A percentile compares a stretch with the other conserved stretches of the same genome.
Conservation (phyloP, 2,888 invertebrate species). For the Euclidia mi region DNA sequence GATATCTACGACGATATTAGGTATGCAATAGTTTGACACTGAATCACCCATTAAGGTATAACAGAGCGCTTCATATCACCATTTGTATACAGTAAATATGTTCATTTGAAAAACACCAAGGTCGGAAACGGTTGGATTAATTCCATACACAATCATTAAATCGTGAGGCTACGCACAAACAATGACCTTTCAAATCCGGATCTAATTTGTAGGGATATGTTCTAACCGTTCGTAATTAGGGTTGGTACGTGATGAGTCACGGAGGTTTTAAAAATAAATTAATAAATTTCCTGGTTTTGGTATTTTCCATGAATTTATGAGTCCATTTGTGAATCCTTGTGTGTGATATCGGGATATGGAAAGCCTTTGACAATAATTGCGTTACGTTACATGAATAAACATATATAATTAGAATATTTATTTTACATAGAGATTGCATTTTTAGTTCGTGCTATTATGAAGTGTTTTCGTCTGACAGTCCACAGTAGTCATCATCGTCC, state of each 20-base stretch:
- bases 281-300: not conserved
- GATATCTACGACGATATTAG: too few species aligned
- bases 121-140: slow-evolving; percentile 20
- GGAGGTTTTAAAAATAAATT: slow-evolving; percentile 5
- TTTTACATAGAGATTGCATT: too few species aligned
- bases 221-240: slow-evolving; percentile 9
- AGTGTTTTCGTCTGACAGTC: too few species aligned
- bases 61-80: too few species aligned
- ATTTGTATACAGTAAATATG: too few species aligned
- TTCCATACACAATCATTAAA: slow-evolving; percentile 13
- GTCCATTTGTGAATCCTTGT: not conserved
- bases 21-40: too few species aligned
- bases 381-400: not conserved
- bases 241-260: slow-evolving; percentile 15
- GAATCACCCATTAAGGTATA: too few species aligned
- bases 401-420: too few species aligned
- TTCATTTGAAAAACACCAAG: too few species aligned
- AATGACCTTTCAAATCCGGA: slow-evolving; percentile 11
- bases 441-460: too few species aligned
- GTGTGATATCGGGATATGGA: not conserved
- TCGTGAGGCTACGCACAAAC: slow-evolving; percentile 31
- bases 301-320: too few species aligned
- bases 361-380: not conserved
- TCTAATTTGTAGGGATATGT: slow-evolving; percentile 15
- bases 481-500: too few species aligned